phyloP scores from a whole-genome alignment of 2,888 invertebrate species.

The Alloplasta piceator region DNA sequence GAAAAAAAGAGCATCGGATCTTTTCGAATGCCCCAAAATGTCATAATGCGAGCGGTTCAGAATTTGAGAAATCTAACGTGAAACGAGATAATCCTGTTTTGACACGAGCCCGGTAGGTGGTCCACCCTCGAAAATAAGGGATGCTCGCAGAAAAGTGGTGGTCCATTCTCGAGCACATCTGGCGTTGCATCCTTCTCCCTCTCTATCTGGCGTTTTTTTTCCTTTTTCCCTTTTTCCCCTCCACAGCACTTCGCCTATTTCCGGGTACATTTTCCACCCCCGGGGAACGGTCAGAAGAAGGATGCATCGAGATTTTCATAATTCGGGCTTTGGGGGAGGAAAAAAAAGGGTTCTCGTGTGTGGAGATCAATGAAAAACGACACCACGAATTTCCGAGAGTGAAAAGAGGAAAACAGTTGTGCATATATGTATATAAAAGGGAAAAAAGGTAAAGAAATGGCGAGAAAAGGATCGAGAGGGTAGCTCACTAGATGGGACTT shows the following conservation, averaged over 20 bases:
- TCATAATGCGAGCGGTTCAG: conserved; percentile 4
- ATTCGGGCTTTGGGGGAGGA: conserved; percentile 62
- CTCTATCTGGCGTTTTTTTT: background rate
- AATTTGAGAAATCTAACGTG: conserved; percentile 58
- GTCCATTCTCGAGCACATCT: conserved; percentile 68
- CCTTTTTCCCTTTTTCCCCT: background rate
- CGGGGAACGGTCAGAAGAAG: conserved; percentile 13
- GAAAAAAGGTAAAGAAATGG: conserved; percentile 16
- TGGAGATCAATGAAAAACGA: conserved; percentile 58
- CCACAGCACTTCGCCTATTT: conserved; percentile 14
- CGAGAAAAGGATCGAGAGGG: conserved; percentile 23
- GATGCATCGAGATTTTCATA: conserved; percentile 71
- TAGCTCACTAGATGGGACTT: conserved; percentile 38
- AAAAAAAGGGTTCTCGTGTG: conserved; percentile 54
- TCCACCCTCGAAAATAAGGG: conserved; percentile 61
- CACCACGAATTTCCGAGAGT: conserved; percentile 51
- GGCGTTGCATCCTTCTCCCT: conserved; percentile 56
- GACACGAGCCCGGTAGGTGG: conserved; percentile 76
- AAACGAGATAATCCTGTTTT: conserved; percentile 75
- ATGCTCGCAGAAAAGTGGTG: conserved; percentile 67
- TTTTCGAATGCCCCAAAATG: background rate
- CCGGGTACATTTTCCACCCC: background rate
- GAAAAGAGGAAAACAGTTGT: conserved; percentile 46
- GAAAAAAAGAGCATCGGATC: conserved; percentile 43
- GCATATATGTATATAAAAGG: conserved; percentile 4